Evolutionary conservation across 1,140 invertebrate species (phyloP), one percentile per base, ranked within the genome.

Genomic region (Ceratitis capitata): DNA sequence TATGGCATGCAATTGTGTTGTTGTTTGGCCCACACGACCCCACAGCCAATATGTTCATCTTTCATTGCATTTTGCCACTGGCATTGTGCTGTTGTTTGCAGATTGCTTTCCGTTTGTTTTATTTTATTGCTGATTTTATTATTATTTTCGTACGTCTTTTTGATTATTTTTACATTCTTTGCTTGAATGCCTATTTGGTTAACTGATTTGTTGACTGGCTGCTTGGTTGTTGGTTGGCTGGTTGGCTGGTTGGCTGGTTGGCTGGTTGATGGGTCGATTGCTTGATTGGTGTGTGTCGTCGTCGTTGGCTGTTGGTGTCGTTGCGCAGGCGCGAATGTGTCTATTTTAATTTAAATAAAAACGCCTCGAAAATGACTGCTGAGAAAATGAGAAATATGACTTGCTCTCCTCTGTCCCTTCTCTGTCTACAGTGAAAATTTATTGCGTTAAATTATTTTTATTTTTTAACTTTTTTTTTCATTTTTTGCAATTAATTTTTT

Each of bases 271-370:
- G 49, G 58, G 64, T 47, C 78, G 85, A 14, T 42, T 35, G 83
- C 39, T 10, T 78, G 69, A 78, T 78, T 78, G 69, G 69, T 78
- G 69, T 10, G 69, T 78, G 69, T n/a, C 61, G 14, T 53, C n/a
- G 51, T 12, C 51, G 10, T 32, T 32, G 26, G 23, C 35, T 58
- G 78, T 83, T 82, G 85, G 32, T 85, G 45, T 56, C 78, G 69
- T 82, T 85, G 85, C 56, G 85, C 82, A 82, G 78, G 85, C 85
- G 82, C 78, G 78, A 82, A 85, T 85, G 74, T 85, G 85, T 85
- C 85, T 78, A 78, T 78, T 78, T 78, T 78, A 78, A 78, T 78
- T 78, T 78, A 45, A 78, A 78, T 78, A 78, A 45, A 78, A 78
- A 78, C 69, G 69, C 69, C 69, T 78, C 14, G 69, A 78, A 74